Base-by-base conservation (phyloP, 2,888 invertebrate genomes). In the Drosophila helvetica region DNA sequence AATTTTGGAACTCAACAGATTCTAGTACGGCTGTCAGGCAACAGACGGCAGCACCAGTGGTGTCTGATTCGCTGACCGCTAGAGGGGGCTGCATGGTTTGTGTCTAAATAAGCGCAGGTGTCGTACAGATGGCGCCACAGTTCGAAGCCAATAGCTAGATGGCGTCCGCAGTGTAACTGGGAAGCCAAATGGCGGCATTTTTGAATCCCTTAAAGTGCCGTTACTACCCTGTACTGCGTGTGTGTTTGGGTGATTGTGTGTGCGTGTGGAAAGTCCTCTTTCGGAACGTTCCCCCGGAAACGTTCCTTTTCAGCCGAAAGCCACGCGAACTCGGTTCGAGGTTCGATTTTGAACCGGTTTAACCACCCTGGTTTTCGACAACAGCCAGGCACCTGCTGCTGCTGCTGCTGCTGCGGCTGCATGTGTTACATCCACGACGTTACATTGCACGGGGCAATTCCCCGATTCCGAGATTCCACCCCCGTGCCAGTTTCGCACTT, bases 401-500 rank as follows among this genome's bases (percentile, higher is more conserved):
- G 63, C 47, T 27, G n/a, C n/a, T n/a, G n/a, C n/a, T n/a, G n/a
- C 67, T 67, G 67, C 64, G 64, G 67, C 66, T 67, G 63, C 47
- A 19, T n/a, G 15, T 38, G 38, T 38, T 38, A 38, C 38, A 38
- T 38, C 5, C 38, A 38, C n/a, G 2, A 38, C 7, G 7, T 38
- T 38, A 65, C 65, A 65, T 65, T 65, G 54, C 65, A 64, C 65
- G 54, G 65, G 65, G 54, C 45, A 33, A 58, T 22, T 27, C 27
- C 27, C 8, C 8, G 8, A 27, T 27, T 27, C 27, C 27, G 2
- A 1, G 8, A 27, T 27, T 56, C 55, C 66, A 80, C 65, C 86
- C 84, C 66, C 46, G 59, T 58, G 53, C 22, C 51, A 65, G 52
- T 60, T 86, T 81, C 87, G 87, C 62, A 59, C n/a, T 81, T 52